Percentiles rank a stretch among this genome's conserved stretches.
phyloP scores from a whole-genome alignment of 2,797 vertebrate species.

The Carcharodon carcharias region DNA sequence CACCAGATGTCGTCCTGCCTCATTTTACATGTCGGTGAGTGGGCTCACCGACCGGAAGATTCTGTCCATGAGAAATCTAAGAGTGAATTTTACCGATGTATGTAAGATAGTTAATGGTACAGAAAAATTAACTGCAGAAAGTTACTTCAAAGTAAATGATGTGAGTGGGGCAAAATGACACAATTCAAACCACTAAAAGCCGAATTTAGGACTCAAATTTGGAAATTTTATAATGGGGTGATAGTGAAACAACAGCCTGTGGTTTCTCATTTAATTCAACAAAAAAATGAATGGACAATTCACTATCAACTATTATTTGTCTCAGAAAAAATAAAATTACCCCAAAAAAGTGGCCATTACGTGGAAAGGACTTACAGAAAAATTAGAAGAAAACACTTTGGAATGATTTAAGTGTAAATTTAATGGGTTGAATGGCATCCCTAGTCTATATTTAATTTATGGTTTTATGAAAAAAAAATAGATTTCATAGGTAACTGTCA shows the following conservation, averaged over 20 bases:
- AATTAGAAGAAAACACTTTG: not conserved
- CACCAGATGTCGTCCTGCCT: no score
- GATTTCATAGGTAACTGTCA: not conserved
- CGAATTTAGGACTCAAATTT: not conserved
- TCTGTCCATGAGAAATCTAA: no score
- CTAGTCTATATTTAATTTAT: not conserved
- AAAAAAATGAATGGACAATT: not conserved
- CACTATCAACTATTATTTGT: not conserved
- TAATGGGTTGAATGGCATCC: not conserved
- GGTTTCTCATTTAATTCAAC: not conserved
- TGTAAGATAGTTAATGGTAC: not conserved
- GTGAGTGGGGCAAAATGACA: not conserved
- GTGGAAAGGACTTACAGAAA: no score
- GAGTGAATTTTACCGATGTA: not conserved
- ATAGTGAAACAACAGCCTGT: not conserved
- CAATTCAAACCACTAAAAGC: not conserved
- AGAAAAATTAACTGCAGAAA: not conserved
- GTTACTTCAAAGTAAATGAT: not conserved
- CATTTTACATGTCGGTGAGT: no score
- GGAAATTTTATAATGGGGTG: not conserved
- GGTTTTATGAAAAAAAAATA: not conserved
- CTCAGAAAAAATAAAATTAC: not conserved
- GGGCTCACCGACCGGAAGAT: no score
- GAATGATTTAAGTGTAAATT: not conserved
- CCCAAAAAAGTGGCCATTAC: not conserved